These are phyloP conservation scores for Drosophila bocqueti DNA, from an alignment of 1,140 invertebrate species.

Conservation along the genomic window DNA sequence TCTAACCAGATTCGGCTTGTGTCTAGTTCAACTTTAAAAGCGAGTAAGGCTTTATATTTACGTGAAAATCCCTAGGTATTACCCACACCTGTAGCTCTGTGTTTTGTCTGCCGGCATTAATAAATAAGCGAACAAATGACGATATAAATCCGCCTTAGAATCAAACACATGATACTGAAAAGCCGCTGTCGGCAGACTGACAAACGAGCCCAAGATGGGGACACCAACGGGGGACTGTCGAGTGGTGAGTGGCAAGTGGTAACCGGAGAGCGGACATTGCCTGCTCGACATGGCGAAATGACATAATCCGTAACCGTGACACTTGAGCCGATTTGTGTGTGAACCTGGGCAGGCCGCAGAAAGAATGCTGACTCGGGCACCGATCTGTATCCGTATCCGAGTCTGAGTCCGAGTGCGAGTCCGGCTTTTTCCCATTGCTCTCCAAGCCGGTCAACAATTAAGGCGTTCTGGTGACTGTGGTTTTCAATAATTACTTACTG, in stretches of 20 bases:
- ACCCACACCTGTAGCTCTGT: not conserved
- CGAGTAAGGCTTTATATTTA: not conserved
- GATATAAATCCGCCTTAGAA: conserved; percentile 65
- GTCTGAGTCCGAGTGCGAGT: not conserved
- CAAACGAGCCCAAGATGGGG: conserved; percentile 1
- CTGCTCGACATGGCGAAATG: conserved; percentile 43
- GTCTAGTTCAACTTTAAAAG: not conserved
- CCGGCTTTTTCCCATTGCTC: conserved; percentile 21
- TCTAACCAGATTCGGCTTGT: not conserved
- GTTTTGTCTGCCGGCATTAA: conserved; percentile 27
- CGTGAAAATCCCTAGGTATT: not conserved
- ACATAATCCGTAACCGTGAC: conserved; percentile 75
- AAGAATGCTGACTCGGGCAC: conserved; percentile 27
- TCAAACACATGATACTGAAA: conserved; percentile 57
- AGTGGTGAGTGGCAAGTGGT: conserved; percentile 9
- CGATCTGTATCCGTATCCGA: conserved; percentile 4
- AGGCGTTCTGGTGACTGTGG: conserved; percentile 41
- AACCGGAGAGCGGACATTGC: conserved; percentile 28
- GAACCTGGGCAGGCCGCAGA: conserved; percentile 49
- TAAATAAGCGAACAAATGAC: conserved; percentile 30
- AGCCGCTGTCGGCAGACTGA: conserved; percentile 43
- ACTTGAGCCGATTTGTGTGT: conserved; percentile 67
- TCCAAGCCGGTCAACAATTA: conserved; percentile 25
- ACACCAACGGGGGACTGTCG: not conserved
- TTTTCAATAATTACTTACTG: conserved; percentile 43